These are phyloP conservation scores for Oconnorella tubifera DNA, from an alignment of 2,888 invertebrate genomes.

Conservation along the genomic window DNA sequence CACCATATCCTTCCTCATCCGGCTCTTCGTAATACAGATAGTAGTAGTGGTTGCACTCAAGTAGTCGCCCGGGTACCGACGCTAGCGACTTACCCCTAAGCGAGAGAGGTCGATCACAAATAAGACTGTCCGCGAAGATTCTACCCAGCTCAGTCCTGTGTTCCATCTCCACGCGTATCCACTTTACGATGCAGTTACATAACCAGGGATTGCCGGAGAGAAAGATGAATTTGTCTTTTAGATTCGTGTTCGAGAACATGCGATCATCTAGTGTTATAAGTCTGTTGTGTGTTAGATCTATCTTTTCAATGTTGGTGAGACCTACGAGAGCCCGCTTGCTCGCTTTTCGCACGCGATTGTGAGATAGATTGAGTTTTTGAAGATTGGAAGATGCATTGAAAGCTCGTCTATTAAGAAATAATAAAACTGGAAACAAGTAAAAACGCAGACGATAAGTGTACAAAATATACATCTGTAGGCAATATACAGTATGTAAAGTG, in stretches of 20 bases:
- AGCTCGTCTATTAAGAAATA: constrained; percentile 17
- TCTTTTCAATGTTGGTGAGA: constrained; percentile 22
- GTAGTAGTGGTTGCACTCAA: constrained; percentile 30
- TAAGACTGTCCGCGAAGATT: constrained; percentile 18
- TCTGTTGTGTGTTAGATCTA: constrained; percentile 27
- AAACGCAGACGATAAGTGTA: too few relatives aligned
- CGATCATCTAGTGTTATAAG: constrained; percentile 29
- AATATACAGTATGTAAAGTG: too few relatives aligned
- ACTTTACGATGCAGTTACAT: constrained; percentile 29
- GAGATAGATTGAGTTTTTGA: constrained; percentile 26
- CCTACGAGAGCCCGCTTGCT: constrained; percentile 24
- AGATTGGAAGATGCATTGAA: constrained; percentile 18
- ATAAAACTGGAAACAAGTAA: too few relatives aligned
- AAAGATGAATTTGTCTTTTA: constrained; percentile 13
- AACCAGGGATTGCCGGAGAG: constrained; percentile 30
- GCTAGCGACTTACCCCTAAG: constrained; percentile 16
- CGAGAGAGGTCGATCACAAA: constrained; percentile 23
- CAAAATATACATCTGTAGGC: too few relatives aligned
- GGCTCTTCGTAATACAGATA: constrained; percentile 24
- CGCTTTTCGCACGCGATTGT: constrained; percentile 24
- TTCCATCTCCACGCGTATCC: constrained; percentile 23
- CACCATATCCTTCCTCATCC: background rate
- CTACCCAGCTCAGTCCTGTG: constrained; percentile 1
- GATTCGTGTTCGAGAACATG: constrained; percentile 13
- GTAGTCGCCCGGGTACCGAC: constrained; percentile 14